phyloP scores from a whole-genome alignment of 2,113 vertebrate species.

The Calypte anna region DNA sequence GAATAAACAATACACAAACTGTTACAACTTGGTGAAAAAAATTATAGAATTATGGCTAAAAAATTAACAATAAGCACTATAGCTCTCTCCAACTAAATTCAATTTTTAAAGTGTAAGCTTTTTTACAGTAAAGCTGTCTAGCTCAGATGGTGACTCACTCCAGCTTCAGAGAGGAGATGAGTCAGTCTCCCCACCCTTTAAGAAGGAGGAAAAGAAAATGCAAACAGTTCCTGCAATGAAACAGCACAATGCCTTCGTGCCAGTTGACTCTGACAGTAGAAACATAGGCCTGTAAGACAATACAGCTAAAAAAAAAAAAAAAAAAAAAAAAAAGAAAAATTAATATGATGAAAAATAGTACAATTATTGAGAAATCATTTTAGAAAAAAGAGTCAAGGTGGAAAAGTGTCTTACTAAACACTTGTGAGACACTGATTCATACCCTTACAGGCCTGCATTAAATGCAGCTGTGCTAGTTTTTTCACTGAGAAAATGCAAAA shows the following conservation, averaged over 20 bases:
- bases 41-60: not conserved
- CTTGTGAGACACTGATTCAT: not conserved
- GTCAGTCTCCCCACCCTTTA: not conserved
- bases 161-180: not conserved
- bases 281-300: not conserved
- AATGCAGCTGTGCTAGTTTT: not conserved
- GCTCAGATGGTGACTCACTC: not conserved
- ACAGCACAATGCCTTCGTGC: not conserved
- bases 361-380: not conserved
- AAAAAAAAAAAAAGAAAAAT: not conserved
- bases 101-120: not conserved
- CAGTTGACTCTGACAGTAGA: not conserved
- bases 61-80: not conserved
- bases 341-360: not conserved
- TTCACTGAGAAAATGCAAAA: not conserved
- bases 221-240: not conserved
- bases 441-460: not conserved
- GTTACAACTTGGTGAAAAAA: not conserved
- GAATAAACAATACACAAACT: not conserved
- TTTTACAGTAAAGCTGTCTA: not conserved
- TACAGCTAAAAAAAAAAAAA: no score
- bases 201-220: not conserved
- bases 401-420: not conserved
- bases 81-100: not conserved
- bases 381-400: fast-evolving